These are phyloP conservation scores for Tenthredo distinguenda DNA, from an alignment of 2,888 invertebrate species.

Conservation along the genomic window DNA sequence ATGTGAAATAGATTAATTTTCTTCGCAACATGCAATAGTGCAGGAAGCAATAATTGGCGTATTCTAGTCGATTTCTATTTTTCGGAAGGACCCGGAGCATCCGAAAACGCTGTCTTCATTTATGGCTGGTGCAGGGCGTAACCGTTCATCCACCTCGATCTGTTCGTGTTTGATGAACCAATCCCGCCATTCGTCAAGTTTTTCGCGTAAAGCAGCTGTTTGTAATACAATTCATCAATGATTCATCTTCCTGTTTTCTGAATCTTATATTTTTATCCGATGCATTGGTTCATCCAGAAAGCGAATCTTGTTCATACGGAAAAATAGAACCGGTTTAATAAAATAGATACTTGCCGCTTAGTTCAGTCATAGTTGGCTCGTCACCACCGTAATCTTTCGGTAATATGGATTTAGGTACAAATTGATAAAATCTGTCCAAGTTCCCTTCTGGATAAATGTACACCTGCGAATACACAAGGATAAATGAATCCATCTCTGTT, in stretches of 20 bases:
- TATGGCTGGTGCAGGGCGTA: slow-evolving; percentile 61
- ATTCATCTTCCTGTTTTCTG: not conserved
- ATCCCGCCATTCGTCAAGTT: slow-evolving; percentile 79
- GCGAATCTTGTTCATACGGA: not conserved
- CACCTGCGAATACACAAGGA: slow-evolving; percentile 61
- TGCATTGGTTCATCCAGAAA: not conserved
- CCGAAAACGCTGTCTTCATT: slow-evolving; percentile 67
- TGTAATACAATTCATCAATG: slow-evolving; percentile 36
- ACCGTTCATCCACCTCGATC: slow-evolving; percentile 79
- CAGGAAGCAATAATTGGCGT: not conserved
- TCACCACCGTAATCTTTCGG: slow-evolving; percentile 84
- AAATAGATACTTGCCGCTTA: slow-evolving; percentile 78
- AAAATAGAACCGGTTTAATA: not conserved
- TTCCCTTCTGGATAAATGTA: slow-evolving; percentile 69
- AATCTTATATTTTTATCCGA: not conserved
- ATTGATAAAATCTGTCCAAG: slow-evolving; percentile 79
- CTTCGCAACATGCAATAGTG: not conserved
- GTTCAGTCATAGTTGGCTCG: slow-evolving; percentile 78
- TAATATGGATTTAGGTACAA: slow-evolving; percentile 80
- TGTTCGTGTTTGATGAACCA: slow-evolving; percentile 82
- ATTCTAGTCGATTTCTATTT: slow-evolving; percentile 65
- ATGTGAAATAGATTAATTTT: not conserved
- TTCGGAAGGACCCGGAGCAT: slow-evolving; percentile 67
- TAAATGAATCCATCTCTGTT: not conserved
- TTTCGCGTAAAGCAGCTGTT: slow-evolving; percentile 80